phyloP scores from a whole-genome alignment of 2,888 invertebrate species.

The Ecliptopera silaceata region DNA sequence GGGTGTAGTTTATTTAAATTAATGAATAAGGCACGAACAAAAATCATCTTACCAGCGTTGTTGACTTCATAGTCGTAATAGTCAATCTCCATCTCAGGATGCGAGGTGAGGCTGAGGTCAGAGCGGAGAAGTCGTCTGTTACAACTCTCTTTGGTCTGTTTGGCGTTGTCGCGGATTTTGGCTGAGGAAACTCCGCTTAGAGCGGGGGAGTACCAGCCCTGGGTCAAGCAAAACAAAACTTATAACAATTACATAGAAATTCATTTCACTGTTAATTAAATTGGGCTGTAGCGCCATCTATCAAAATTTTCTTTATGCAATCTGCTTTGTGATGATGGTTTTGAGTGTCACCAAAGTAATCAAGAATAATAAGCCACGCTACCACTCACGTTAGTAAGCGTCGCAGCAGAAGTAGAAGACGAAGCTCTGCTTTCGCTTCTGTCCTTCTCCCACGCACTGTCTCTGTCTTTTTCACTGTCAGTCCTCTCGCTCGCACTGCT shows the following conservation, averaged over 20 bases:
- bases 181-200: conserved; percentile 86
- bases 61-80: conserved; percentile 95
- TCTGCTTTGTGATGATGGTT: no score
- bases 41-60: conserved; percentile 79
- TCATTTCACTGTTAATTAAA: no score
- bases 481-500: conserved; percentile 71
- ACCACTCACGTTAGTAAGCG: conserved; percentile 85
- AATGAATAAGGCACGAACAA: conserved; percentile 1
- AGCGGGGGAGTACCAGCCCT: conserved; percentile 90
- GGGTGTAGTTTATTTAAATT: neutral
- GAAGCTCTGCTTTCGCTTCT: conserved; percentile 72
- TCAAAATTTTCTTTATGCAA: no score
- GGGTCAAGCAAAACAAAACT: conserved; percentile 10
- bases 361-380: conserved; percentile 13
- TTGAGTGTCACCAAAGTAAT: neutral
- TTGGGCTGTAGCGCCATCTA: no score
- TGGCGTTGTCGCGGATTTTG: conserved; percentile 86
- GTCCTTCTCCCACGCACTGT: conserved; percentile 73
- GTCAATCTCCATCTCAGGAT: conserved; percentile 92
- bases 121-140: conserved; percentile 88
- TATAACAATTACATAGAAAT: neutral
- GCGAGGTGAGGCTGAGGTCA: conserved; percentile 90
- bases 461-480: conserved; percentile 73
- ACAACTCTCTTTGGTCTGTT: conserved; percentile 90
- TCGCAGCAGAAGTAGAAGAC: conserved; percentile 81